Conservation (phyloP, 1,140 invertebrate genomes). For the Carposina sasakii region DNA sequence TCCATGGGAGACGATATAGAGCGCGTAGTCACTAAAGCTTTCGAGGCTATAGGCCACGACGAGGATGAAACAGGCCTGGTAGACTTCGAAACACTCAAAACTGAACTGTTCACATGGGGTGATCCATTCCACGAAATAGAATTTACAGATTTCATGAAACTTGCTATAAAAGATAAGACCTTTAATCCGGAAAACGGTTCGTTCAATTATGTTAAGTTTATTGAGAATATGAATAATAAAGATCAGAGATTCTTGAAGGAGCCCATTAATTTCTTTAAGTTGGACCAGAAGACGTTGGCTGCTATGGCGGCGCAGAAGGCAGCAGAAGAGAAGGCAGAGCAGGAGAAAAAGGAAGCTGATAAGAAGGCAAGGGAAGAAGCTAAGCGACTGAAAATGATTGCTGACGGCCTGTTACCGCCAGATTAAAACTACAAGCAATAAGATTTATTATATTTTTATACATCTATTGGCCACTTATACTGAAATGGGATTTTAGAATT, state of each 20-base stretch:
- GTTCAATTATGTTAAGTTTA: constrained; percentile 52
- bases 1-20: constrained; percentile 57
- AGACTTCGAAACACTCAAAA: constrained; percentile 40
- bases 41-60: constrained; percentile 53
- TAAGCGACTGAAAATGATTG: constrained; percentile 53
- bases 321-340: constrained; percentile 48
- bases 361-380: constrained; percentile 47
- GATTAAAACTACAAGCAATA: no score
- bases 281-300: constrained; percentile 61
- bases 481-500: no score
- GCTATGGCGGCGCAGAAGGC: constrained; percentile 60
- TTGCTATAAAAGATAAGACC: constrained; percentile 54
- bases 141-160: constrained; percentile 47
- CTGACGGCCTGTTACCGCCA: constrained; percentile 43
- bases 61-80: constrained; percentile 37
- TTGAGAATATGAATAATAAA: constrained; percentile 61
- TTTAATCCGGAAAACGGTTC: constrained; percentile 40
- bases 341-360: constrained; percentile 50
- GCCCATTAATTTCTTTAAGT: constrained; percentile 62
- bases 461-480: no score
- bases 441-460: no score
- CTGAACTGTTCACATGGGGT: constrained; percentile 53
- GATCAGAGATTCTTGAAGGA: constrained; percentile 39
- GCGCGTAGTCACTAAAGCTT: constrained; percentile 45
- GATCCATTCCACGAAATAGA: constrained; percentile 55